Evolutionary conservation across 2,888 invertebrate species (phyloP).

Genomic region (Dasysyrphus albostriatus): DNA sequence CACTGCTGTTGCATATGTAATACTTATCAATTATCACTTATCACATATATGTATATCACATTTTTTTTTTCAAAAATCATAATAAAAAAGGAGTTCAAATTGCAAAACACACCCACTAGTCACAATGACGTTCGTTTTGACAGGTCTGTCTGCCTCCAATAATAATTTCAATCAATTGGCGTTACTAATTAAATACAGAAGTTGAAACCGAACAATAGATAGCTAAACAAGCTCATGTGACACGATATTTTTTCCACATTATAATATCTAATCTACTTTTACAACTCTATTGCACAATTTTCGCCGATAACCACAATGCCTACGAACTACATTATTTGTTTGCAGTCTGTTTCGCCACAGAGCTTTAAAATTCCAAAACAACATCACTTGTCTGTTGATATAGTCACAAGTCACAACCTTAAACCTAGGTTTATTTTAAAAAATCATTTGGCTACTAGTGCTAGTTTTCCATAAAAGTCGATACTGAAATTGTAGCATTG

Average conservation of each 20-base stretch:
- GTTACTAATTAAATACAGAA: constrained; percentile 23
- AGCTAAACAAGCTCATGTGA: constrained; percentile 20
- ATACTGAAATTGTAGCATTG: background rate
- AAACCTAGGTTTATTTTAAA: background rate
- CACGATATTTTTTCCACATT: constrained; percentile 15
- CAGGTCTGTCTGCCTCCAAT: background rate
- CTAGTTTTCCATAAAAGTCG: background rate
- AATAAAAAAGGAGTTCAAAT: background rate
- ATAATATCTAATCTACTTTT: background rate
- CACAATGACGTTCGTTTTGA: constrained; percentile 2
- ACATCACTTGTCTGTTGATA: background rate
- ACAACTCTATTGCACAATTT: constrained; percentile 5
- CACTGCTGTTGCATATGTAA: too few species aligned
- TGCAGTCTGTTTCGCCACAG: background rate
- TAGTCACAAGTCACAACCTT: background rate
- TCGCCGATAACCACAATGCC: background rate
- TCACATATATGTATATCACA: too few species aligned
- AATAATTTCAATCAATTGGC: constrained; percentile 19
- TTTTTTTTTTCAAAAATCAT: background rate
- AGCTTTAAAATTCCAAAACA: background rate
- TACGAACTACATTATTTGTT: background rate
- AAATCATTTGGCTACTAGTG: background rate
- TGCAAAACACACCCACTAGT: constrained; percentile 16
- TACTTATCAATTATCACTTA: too few species aligned
- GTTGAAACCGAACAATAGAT: background rate